These are phyloP conservation scores for Ptychoptera albimana DNA, from an alignment of 2,888 invertebrate genomes.

Conservation along the genomic window DNA sequence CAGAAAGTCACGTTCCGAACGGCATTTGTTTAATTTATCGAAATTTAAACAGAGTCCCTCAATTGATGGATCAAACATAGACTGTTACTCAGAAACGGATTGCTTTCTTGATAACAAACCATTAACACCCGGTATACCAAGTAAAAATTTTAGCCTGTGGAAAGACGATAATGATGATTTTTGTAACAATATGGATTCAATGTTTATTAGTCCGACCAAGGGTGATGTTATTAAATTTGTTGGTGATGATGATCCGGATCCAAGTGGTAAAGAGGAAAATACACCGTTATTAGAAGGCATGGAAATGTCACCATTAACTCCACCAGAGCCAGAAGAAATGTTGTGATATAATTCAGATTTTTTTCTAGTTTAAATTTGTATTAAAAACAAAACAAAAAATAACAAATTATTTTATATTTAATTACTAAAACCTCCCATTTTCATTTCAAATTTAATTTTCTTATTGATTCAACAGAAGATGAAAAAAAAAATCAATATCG, in stretches of 20 bases:
- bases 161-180: no score
- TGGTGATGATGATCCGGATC: conserved; percentile 2
- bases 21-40: conserved; percentile 22
- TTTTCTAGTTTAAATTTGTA: neutral
- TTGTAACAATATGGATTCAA: no score
- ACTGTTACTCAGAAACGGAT: conserved; percentile 24
- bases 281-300: conserved; percentile 30
- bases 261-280: conserved; percentile 27
- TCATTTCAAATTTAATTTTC: neutral
- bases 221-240: conserved; percentile 4
- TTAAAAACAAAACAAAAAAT: neutral
- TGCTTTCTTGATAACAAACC: conserved; percentile 21
- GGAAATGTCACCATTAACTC: conserved; percentile 31
- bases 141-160: no score
- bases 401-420: neutral
- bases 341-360: conserved; percentile 10
- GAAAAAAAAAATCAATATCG: neutral
- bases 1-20: conserved; percentile 16
- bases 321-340: conserved; percentile 20
- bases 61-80: conserved; percentile 6
- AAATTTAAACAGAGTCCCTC: conserved; percentile 24
- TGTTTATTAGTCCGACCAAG: no score
- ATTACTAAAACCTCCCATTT: neutral
- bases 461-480: neutral
- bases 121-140: neutral